Percentiles rank a stretch among this genome's conserved stretches.
phyloP scores from a whole-genome alignment of 2,797 vertebrate genomes.

The Vipera ursinii region DNA sequence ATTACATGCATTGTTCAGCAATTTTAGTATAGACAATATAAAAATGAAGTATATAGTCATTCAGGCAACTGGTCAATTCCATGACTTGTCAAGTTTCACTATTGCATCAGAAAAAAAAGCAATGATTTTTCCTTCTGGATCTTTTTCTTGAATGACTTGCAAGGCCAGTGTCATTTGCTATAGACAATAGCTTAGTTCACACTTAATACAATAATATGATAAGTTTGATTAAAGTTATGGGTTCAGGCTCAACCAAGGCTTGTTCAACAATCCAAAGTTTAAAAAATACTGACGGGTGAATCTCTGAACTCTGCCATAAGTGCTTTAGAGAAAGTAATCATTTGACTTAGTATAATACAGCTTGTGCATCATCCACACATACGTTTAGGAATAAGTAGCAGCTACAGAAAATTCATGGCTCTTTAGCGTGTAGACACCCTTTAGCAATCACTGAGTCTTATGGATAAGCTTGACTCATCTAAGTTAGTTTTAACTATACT shows the following conservation, averaged over 20 bases:
- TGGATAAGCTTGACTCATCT: neutral
- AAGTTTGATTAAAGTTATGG: neutral
- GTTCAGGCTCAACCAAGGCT: neutral
- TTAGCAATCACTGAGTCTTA: neutral
- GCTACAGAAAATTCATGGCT: neutral
- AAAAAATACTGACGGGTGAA: neutral
- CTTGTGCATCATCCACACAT: neutral
- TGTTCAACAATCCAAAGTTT: neutral
- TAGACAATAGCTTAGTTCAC: neutral
- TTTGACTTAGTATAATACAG: neutral
- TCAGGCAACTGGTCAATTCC: neutral
- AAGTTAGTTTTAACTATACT: neutral
- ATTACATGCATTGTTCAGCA: constrained; percentile 11
- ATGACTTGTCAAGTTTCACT: neutral
- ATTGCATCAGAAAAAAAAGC: neutral
- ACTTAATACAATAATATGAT: neutral
- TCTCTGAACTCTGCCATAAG: neutral
- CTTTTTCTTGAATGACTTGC: neutral
- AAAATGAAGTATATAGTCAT: constrained; percentile 1
- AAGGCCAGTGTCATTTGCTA: neutral
- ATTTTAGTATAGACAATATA: constrained; percentile 6
- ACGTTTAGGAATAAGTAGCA: neutral
- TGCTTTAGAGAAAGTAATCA: neutral
- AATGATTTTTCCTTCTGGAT: neutral
- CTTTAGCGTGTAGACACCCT: neutral